These are phyloP conservation scores for Myotis daubentonii DNA, from an alignment of 2,797 vertebrate genomes.

Conservation along the genomic window DNA sequence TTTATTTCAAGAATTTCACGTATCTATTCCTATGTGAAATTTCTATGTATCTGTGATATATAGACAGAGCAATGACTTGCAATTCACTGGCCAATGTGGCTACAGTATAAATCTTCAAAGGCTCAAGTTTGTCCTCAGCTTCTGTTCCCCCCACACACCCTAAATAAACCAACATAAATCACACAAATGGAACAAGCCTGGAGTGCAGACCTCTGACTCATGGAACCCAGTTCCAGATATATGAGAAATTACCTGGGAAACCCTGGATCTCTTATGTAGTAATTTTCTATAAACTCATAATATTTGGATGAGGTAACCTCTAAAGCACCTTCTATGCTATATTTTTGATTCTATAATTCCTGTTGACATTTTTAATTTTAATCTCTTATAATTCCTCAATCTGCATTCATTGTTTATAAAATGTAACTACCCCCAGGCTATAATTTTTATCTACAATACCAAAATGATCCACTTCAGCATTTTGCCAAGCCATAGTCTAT, in stretches of 20 bases:
- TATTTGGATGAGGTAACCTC: background rate
- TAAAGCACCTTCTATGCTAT: background rate
- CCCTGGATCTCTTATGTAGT: background rate
- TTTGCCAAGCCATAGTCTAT: background rate
- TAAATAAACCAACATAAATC: background rate
- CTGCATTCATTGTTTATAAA: background rate
- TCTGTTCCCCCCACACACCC: background rate
- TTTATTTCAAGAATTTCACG: background rate
- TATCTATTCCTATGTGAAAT: background rate
- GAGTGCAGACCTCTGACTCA: background rate
- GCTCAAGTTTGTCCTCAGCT: background rate
- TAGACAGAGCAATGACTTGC: background rate
- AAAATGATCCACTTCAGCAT: background rate
- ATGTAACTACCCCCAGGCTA: background rate
- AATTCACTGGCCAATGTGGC: background rate
- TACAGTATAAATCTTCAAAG: background rate
- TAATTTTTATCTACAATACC: background rate
- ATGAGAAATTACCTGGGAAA: background rate
- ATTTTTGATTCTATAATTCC: background rate
- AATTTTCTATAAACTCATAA: background rate
- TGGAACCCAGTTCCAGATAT: background rate
- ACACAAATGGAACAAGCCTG: background rate
- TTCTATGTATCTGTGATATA: too few relatives aligned
- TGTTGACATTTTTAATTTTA: background rate
- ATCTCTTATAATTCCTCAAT: background rate